Conservation (phyloP, 2,888 invertebrate species). For the Drosophila limbata region DNA sequence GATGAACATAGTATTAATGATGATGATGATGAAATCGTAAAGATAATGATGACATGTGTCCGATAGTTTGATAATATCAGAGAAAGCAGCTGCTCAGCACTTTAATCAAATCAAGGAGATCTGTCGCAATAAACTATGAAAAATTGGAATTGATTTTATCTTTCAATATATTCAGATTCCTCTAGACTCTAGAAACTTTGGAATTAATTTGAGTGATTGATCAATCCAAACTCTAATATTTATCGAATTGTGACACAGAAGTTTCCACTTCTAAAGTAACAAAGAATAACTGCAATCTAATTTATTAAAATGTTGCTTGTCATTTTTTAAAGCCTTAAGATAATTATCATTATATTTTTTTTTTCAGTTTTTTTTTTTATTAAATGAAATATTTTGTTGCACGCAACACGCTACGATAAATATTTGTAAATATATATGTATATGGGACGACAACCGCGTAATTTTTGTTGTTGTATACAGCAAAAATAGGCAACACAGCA, state of each 20-base stretch:
- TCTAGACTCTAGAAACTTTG: too few relatives aligned
- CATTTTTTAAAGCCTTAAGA: too few relatives aligned
- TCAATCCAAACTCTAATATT: background rate
- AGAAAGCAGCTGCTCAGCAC: constrained; percentile 1
- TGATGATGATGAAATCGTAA: constrained; percentile 8
- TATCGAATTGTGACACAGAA: too few relatives aligned
- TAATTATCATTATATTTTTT: too few relatives aligned
- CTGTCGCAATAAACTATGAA: background rate
- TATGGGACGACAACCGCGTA: constrained; percentile 41
- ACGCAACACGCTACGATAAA: constrained; percentile 16
- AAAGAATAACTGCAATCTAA: too few relatives aligned
- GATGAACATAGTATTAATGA: constrained; percentile 6
- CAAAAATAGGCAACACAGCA: background rate
- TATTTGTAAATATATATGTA: constrained; percentile 26
- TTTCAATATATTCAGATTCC: background rate
- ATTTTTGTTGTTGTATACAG: constrained; percentile 30
- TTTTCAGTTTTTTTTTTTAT: constrained; percentile 6
- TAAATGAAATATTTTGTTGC: constrained; percentile 39
- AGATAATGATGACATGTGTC: constrained; percentile 15
- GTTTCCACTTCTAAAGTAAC: too few relatives aligned
- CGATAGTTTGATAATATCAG: background rate
- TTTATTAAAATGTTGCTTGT: too few relatives aligned
- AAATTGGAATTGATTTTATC: background rate
- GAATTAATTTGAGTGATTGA: background rate
- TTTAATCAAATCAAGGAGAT: constrained; percentile 4